Base-by-base conservation (phyloP, 2,888 invertebrate species). In the Lepidochitona cinerea region DNA sequence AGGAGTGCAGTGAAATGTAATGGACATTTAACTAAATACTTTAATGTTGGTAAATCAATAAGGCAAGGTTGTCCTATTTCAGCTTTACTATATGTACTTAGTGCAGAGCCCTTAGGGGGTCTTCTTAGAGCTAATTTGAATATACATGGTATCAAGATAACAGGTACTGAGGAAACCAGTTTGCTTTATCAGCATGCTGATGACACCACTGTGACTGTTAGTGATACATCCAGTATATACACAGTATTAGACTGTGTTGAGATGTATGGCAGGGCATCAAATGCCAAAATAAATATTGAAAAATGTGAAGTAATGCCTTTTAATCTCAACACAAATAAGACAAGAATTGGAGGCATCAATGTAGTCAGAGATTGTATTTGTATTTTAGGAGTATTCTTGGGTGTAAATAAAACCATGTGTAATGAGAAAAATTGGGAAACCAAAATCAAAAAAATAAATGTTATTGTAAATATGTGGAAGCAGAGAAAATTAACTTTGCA, bases 41-140 rank as follows among this genome's bases (percentile, higher is more conserved):
- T 59, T 59, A 14, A 23, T 23, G 7, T 59, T 14, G 4, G 29
- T 14, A 59, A 59, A 29, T 59, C 59, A 18, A 59, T 59, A 29
- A 59, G 59, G 9, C 59, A 59, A 59, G 59, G 59, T 32, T 59
- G 59, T 59, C 59, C 59, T 59, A 59, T 59, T 14, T 59, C 59
- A 29, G 54, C 59, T 59, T 3, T 59, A 59, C 32, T 59, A 32
- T 59, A 26, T 26, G 59, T 59, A 14, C 59, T 59, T 14, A 59
- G 4, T 18, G 26, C 32, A 4, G 59, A 59, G 29, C 59, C 59
- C 14, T 29, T 59, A 23, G 59, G 5, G 2, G 26, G 29, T 14
- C 26, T 59, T 14, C 23, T 59, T 14, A 4, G 59, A 29, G 18
- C 59, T 59, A 14, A 14, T 23, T 29, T 29, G 2, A 3, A 59